Percentiles rank a stretch among this genome's conserved stretches.
Evolutionary conservation across 2,797 vertebrate genomes (phyloP).

Genomic region (Lutjanus argentimaculatus): DNA sequence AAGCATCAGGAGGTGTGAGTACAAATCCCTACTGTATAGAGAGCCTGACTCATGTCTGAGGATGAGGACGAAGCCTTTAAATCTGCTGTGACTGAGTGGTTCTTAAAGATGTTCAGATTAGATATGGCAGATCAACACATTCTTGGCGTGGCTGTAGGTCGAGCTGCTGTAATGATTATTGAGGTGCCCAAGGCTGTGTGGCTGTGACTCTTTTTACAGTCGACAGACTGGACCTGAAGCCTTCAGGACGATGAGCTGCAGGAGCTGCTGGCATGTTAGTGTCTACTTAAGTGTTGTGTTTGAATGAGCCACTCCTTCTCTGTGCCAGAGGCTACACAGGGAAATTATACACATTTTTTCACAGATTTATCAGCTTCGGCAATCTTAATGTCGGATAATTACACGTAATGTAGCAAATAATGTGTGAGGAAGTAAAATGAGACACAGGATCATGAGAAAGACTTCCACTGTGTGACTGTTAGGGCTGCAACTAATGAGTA

Average conservation of each 20-base stretch:
- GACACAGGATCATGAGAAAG: no score
- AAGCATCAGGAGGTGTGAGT: constrained; percentile 33
- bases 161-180: constrained; percentile 33
- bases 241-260: constrained; percentile 40
- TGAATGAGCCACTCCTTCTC: constrained; percentile 38
- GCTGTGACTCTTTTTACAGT: constrained; percentile 24
- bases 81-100: constrained; percentile 53
- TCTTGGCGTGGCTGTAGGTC: constrained; percentile 43
- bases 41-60: constrained; percentile 32
- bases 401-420: neutral
- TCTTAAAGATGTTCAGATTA: constrained; percentile 68
- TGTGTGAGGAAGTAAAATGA: neutral
- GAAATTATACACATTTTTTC: neutral
- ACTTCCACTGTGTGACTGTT: neutral
- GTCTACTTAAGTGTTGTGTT: constrained; percentile 42
- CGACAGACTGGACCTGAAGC: constrained; percentile 58
- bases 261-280: constrained; percentile 30
- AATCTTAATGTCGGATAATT: constrained; percentile 6
- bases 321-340: constrained; percentile 24
- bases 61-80: constrained; percentile 44
- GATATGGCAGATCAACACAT: constrained; percentile 56
- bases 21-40: constrained; percentile 32
- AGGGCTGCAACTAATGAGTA: no score
- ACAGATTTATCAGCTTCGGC: neutral
- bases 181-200: constrained; percentile 21